Percentiles rank a stretch among this genome's conserved stretches.
phyloP scores from a whole-genome alignment of 1,140 invertebrate species.

The Wiebesia pumilae region DNA sequence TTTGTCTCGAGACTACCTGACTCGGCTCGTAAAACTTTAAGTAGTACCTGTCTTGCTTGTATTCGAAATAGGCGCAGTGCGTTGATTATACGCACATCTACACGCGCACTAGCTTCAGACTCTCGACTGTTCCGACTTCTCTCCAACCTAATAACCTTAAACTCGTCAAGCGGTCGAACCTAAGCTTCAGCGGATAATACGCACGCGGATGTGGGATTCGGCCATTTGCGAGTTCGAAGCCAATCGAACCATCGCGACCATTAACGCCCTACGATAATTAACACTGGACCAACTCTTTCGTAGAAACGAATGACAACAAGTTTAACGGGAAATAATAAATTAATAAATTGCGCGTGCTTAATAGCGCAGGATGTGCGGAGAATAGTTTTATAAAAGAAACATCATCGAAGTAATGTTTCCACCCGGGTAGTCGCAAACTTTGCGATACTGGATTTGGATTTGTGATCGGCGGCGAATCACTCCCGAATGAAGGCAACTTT shows the following conservation, averaged over 20 bases:
- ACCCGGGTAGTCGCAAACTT: too few species aligned
- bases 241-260: not conserved
- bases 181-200: not conserved
- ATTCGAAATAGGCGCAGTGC: not conserved
- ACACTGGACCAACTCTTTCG: not conserved
- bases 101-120: not conserved
- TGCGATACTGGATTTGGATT: too few species aligned
- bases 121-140: not conserved
- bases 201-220: not conserved
- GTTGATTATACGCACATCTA: not conserved
- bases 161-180: not conserved
- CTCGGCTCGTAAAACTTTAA: not conserved
- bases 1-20: not conserved
- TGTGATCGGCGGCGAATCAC: too few species aligned
- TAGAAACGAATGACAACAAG: not conserved
- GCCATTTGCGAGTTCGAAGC: not conserved
- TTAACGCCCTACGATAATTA: not conserved
- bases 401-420: too few species aligned
- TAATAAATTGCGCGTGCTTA: too few species aligned
- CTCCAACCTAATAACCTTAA: not conserved
- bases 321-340: not conserved
- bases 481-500: too few species aligned
- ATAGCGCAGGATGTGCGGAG: too few species aligned
- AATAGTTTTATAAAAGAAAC: too few species aligned
- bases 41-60: not conserved